Evolutionary conservation across 1,140 invertebrate genomes (phyloP).

Genomic region (Penaeus japonicus): DNA sequence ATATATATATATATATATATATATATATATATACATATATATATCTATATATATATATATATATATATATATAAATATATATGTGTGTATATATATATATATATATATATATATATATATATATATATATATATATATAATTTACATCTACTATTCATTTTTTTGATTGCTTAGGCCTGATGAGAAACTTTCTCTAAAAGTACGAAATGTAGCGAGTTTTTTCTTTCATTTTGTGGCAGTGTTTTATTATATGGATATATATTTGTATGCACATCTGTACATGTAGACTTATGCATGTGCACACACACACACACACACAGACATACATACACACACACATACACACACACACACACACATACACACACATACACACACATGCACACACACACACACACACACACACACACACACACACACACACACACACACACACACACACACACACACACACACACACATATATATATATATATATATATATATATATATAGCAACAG

Average conservation of each 20-base stretch:
- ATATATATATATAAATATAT: neutral
- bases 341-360: neutral
- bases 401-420: too few relatives aligned
- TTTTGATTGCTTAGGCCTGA: too few relatives aligned
- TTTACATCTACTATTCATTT: neutral
- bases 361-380: too few relatives aligned
- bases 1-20: neutral
- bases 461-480: too few relatives aligned
- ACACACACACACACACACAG: neutral
- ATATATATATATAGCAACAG: too few relatives aligned
- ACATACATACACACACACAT: neutral
- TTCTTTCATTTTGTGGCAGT: too few relatives aligned
- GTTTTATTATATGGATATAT: neutral
- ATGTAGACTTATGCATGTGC: neutral
- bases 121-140: neutral
- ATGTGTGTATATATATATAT: neutral
- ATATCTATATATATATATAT: neutral
- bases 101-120: neutral
- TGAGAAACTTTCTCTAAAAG: too few relatives aligned
- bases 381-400: too few relatives aligned
- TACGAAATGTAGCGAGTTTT: too few relatives aligned
- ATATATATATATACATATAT: neutral
- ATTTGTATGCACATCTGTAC: neutral
- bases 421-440: too few relatives aligned
- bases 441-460: too few relatives aligned